phyloP scores from a whole-genome alignment of 1,140 invertebrate species.

The Lucilia cuprina region DNA sequence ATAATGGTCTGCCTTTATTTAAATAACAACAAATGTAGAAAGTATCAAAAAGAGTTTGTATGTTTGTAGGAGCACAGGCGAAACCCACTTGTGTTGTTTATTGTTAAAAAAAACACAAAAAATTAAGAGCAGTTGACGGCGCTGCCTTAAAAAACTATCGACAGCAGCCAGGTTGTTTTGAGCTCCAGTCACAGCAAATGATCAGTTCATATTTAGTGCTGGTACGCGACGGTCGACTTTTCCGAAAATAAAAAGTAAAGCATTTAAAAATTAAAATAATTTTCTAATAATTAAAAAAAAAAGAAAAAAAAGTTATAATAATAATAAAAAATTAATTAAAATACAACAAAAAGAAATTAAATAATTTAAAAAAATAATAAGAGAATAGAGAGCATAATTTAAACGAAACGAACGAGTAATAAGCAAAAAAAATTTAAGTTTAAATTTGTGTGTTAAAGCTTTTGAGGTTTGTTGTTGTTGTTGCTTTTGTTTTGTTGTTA shows the following conservation, averaged over 20 bases:
- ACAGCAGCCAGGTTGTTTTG: constrained; percentile 19
- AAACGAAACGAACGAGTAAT: background rate
- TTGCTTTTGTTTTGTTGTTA: background rate
- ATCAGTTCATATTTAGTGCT: constrained; percentile 32
- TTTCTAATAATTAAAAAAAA: background rate
- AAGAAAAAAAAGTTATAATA: background rate
- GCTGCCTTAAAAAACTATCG: background rate
- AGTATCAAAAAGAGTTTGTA: background rate
- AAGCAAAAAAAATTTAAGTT: background rate
- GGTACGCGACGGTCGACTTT: constrained; percentile 27
- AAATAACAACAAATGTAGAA: background rate
- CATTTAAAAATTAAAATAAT: background rate
- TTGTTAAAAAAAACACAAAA: background rate
- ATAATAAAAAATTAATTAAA: background rate
- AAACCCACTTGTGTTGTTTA: constrained; percentile 18
- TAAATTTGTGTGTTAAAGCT: background rate
- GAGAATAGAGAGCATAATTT: background rate
- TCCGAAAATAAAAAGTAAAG: constrained; percentile 9
- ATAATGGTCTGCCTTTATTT: background rate
- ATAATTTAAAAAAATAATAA: background rate
- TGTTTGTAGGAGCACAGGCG: background rate
- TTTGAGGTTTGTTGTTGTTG: background rate
- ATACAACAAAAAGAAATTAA: background rate
- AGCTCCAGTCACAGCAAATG: constrained; percentile 22
- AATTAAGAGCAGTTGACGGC: background rate